Base-by-base conservation (phyloP, 2,888 invertebrate species). In the Lithodes maja region DNA sequence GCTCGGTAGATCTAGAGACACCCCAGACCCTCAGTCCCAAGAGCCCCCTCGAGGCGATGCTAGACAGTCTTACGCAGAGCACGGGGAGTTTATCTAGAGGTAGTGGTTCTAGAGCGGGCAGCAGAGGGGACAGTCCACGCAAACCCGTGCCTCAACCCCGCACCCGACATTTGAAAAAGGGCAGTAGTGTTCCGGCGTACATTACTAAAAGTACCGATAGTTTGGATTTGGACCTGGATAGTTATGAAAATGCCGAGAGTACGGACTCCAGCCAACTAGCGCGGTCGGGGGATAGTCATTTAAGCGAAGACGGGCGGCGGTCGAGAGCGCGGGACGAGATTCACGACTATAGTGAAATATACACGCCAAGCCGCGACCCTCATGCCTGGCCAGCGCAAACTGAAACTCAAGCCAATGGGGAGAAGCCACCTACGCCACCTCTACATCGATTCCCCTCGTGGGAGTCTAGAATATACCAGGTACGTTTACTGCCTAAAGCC, bases 381-480 rank as follows among this genome's bases (percentile, higher is more conserved):
- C 52, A 92, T 89, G 75, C 89, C 90, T 79, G 92, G 92, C 75
- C 92, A 2, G 90, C 88, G 15, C 90, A 87, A 3, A 85, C 87
- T 15, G 91, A 90, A 12, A 87, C 86, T 2, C 92, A 91, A 33
- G 79, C 90, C 17, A 92, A 90, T 52, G 90, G 92, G 87, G 94
- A 95, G 1, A 94, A 96, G 92, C 97, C 98, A 0, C 98, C 98
- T 15, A 98, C 98, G 0, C 98, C 98, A 52, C 98, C 98, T 0
- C 94, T 98, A 86, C 98, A 98, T 93, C 95, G 98, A 93, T 97
- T 97, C 93, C 97, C 97, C 2, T 97, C 97, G 93, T 98, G 98
- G 98, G 98, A 98, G 94, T 98, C 98, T n/a, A 96, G 98, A 93
- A 98, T 98, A 93, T 98, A 98, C 94, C 98, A 98, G 95, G 97